Evolutionary conservation across 2,888 invertebrate genomes (phyloP).

Genomic region (Clivina fossor): DNA sequence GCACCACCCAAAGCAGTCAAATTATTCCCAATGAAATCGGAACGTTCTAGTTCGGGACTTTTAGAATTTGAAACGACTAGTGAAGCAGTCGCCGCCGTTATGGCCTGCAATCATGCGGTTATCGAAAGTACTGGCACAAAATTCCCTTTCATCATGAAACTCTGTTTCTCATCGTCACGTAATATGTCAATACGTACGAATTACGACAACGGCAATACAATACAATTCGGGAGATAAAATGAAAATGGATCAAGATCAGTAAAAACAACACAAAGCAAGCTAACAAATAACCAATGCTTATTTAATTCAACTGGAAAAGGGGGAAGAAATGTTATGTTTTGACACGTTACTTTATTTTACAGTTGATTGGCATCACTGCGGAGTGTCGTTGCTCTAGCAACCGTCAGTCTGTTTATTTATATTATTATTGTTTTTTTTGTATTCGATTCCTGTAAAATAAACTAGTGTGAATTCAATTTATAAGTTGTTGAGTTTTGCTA

Average conservation of each 20-base stretch:
- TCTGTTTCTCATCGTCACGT: conserved; percentile 91
- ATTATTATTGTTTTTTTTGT: no score
- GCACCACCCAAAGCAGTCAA: conserved; percentile 83
- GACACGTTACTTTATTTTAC: no score
- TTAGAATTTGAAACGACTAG: conserved; percentile 92
- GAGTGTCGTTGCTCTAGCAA: no score
- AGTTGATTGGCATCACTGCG: no score
- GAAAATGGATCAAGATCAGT: conserved; percentile 42
- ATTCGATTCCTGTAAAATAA: no score
- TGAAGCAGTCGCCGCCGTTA: conserved; percentile 92
- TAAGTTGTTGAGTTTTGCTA: no score
- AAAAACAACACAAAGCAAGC: no score
- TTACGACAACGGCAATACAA: conserved; percentile 48
- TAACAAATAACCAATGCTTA: no score
- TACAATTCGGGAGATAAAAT: conserved; percentile 46
- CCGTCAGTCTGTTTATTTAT: no score
- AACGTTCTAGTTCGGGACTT: conserved; percentile 87
- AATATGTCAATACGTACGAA: conserved; percentile 57
- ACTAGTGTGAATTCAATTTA: no score
- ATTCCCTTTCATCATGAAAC: conserved; percentile 97
- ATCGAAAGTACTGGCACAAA: conserved; percentile 95
- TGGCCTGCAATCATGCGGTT: conserved; percentile 95
- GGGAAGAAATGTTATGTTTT: no score
- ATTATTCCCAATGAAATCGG: conserved; percentile 89
- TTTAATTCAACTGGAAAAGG: no score